These are phyloP conservation scores for Neuroterus valhalla DNA, from an alignment of 1,140 invertebrate species.

Conservation along the genomic window DNA sequence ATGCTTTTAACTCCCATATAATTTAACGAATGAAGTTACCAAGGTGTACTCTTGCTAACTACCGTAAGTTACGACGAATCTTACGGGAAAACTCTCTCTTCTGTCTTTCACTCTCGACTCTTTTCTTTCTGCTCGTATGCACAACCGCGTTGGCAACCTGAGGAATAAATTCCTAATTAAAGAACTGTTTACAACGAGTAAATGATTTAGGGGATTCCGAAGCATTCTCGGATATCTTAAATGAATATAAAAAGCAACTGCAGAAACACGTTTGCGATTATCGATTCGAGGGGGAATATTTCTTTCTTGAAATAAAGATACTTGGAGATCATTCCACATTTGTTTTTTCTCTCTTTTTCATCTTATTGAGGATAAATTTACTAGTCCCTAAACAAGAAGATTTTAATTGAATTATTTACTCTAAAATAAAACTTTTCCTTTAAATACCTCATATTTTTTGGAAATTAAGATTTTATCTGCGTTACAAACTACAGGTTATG, in stretches of 20 bases:
- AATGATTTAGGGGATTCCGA: constrained; percentile 28
- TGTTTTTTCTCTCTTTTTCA: not conserved
- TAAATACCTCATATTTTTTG: no score
- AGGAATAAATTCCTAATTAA: constrained; percentile 22
- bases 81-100: constrained; percentile 53
- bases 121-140: constrained; percentile 46
- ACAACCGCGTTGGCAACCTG: constrained; percentile 2
- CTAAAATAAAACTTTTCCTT: no score
- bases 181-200: constrained; percentile 16
- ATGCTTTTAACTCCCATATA: constrained; percentile 67
- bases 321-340: not conserved
- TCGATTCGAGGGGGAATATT: not conserved
- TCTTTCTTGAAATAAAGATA: constrained; percentile 3
- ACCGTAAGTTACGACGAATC: constrained; percentile 60
- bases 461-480: no score
- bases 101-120: constrained; percentile 36
- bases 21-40: constrained; percentile 69
- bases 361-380: not conserved
- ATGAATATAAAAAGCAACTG: constrained; percentile 2
- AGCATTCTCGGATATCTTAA: constrained; percentile 1
- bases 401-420: no score
- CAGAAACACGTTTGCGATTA: constrained; percentile 20
- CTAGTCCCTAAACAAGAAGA: not conserved
- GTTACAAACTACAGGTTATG: no score
- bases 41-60: constrained; percentile 56